Evolutionary conservation across 2,797 vertebrate species (phyloP).

Genomic region (Tarsius wallacei): DNA sequence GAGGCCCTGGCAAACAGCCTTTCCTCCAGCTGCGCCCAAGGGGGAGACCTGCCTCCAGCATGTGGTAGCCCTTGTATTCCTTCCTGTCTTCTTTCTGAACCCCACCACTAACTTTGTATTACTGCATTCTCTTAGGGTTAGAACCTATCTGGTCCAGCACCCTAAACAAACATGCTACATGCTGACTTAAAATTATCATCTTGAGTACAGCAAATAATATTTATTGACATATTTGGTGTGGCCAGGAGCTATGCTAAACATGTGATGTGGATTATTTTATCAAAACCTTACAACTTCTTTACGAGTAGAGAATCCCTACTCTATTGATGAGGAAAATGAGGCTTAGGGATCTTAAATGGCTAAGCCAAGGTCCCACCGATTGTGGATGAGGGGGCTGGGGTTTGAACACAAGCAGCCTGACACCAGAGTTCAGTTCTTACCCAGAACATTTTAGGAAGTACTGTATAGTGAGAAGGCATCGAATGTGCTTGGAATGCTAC

Average conservation of each 20-base stretch:
- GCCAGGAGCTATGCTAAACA: background rate
- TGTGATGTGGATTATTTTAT: background rate
- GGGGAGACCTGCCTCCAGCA: background rate
- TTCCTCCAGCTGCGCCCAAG: slow-evolving; percentile 13
- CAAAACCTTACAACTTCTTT: background rate
- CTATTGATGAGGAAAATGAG: background rate
- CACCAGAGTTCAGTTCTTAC: background rate
- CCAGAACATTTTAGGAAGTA: background rate
- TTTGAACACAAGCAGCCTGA: background rate
- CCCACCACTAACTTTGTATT: background rate
- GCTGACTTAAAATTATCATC: slow-evolving; percentile 25
- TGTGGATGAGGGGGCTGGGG: background rate
- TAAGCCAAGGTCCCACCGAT: background rate
- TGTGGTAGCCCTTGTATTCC: background rate
- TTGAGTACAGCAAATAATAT: background rate
- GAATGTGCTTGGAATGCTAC: background rate
- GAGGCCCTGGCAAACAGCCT: slow-evolving; percentile 75
- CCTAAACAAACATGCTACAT: background rate
- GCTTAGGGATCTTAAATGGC: background rate
- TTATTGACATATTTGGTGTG: background rate
- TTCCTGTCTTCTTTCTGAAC: background rate
- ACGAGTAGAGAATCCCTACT: background rate
- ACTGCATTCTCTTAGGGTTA: background rate
- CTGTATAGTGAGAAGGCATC: background rate
- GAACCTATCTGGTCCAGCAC: background rate